Conservation (phyloP, 1,140 invertebrate genomes). For the Matsumurasca onukii region DNA sequence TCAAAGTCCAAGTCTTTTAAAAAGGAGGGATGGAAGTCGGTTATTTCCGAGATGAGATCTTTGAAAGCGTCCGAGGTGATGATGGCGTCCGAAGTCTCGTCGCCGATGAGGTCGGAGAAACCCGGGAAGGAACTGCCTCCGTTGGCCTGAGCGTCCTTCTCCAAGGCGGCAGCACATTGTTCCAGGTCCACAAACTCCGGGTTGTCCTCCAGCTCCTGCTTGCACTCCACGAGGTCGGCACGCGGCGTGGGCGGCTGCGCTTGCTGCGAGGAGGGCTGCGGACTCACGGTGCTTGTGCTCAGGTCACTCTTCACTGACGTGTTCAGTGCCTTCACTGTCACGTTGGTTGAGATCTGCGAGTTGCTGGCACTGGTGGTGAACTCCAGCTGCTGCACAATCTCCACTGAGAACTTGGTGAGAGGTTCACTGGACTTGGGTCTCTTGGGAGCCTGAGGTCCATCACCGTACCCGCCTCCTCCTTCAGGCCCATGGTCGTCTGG, state of each 20-base stretch:
- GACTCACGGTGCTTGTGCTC: constrained; percentile 40
- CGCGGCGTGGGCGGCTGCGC: too few relatives aligned
- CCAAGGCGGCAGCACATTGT: constrained; percentile 73
- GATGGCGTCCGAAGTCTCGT: constrained; percentile 79
- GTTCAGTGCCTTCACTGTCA: constrained; percentile 87
- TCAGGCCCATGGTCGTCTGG: constrained; percentile 34
- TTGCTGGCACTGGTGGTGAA: constrained; percentile 76
- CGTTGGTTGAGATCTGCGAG: constrained; percentile 88
- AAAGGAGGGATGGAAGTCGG: constrained; percentile 77
- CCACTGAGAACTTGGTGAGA: constrained; percentile 82
- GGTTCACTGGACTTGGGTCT: constrained; percentile 50
- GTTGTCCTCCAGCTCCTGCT: constrained; percentile 74
- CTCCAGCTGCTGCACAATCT: constrained; percentile 86
- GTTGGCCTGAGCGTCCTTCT: constrained; percentile 73
- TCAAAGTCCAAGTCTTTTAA: constrained; percentile 82
- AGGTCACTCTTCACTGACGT: constrained; percentile 76
- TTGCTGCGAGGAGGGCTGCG: constrained; percentile 42
- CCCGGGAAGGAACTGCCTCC: constrained; percentile 68
- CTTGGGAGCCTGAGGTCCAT: constrained; percentile 25
- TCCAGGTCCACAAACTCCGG: constrained; percentile 77
- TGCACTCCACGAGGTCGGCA: constrained; percentile 86
- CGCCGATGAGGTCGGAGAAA: constrained; percentile 73
- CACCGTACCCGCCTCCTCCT: constrained; percentile 26
- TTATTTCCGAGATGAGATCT: constrained; percentile 85
- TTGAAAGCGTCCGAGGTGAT: constrained; percentile 81